These are phyloP conservation scores for Oegoconia quadripuncta DNA, from an alignment of 2,888 invertebrate species.

Conservation along the genomic window DNA sequence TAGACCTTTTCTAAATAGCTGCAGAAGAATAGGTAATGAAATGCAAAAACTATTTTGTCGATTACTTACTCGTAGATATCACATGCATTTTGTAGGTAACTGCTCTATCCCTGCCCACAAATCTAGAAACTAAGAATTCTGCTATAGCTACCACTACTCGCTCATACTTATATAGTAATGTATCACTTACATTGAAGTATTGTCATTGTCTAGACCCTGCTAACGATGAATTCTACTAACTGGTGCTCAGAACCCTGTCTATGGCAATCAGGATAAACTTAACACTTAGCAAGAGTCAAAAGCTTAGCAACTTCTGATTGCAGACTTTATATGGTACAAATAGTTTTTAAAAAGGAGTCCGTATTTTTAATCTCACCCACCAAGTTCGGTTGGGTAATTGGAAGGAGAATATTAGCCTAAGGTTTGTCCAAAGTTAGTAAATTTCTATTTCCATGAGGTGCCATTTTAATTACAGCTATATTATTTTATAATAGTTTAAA, in stretches of 20 bases:
- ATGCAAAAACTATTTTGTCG: conserved; percentile 10
- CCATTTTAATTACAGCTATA: too few relatives aligned
- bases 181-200: conserved; percentile 3
- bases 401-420: too few relatives aligned
- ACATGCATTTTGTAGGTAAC: conserved; percentile 3
- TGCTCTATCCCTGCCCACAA: conserved; percentile 1
- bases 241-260: conserved; percentile 29
- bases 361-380: too few relatives aligned
- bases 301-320: too few relatives aligned
- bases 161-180: not conserved
- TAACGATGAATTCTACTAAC: conserved; percentile 27
- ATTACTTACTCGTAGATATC: conserved; percentile 1
- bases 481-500: too few relatives aligned
- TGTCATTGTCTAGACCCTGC: conserved; percentile 18
- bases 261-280: conserved; percentile 18
- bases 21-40: conserved; percentile 6
- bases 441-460: too few relatives aligned
- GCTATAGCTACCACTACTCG: conserved; percentile 10
- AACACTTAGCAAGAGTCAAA: conserved; percentile 8
- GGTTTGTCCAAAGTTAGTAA: too few relatives aligned
- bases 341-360: too few relatives aligned
- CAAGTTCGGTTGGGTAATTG: too few relatives aligned
- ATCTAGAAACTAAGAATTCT: conserved; percentile 3
- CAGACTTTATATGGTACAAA: too few relatives aligned
- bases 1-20: conserved; percentile 7